Evolutionary conservation across 2,113 vertebrate species (phyloP).

Genomic region (Mohoua ochrocephala): DNA sequence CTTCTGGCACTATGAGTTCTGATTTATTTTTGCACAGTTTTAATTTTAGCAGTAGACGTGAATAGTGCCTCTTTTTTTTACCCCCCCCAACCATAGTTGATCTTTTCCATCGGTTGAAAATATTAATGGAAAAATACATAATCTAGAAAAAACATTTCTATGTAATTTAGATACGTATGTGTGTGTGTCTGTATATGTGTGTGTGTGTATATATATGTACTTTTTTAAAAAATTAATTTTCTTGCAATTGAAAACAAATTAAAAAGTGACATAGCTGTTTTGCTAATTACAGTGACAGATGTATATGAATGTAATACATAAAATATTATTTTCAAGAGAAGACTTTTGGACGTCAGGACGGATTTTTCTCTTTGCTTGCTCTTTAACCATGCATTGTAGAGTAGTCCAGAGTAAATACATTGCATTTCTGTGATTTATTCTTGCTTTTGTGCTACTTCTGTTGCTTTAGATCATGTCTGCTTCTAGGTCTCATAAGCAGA

Average conservation of each 20-base stretch:
- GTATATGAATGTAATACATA: not conserved
- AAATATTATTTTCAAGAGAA: not conserved
- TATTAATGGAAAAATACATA: not conserved
- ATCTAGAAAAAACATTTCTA: not conserved
- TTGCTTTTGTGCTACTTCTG: not conserved
- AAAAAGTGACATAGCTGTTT: not conserved
- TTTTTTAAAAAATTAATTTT: not conserved
- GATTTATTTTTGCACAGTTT: not conserved
- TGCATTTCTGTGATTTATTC: not conserved
- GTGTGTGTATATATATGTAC: too few relatives aligned
- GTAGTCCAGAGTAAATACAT: not conserved
- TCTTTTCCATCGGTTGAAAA: not conserved
- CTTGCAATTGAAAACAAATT: not conserved
- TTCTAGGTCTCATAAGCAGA: not conserved
- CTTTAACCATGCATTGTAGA: not conserved
- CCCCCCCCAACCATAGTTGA: accelerated
- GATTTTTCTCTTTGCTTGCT: not conserved
- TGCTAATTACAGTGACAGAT: not conserved
- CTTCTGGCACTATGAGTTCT: not conserved
- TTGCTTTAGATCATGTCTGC: not conserved
- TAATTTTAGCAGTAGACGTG: not conserved
- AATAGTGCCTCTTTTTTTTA: not conserved
- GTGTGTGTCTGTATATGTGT: not conserved
- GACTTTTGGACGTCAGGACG: not conserved
- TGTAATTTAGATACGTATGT: accelerated